Percentiles rank a stretch among this genome's conserved stretches.
Conservation (phyloP, 2,888 invertebrate species). For the Eugnorisma glareosa region DNA sequence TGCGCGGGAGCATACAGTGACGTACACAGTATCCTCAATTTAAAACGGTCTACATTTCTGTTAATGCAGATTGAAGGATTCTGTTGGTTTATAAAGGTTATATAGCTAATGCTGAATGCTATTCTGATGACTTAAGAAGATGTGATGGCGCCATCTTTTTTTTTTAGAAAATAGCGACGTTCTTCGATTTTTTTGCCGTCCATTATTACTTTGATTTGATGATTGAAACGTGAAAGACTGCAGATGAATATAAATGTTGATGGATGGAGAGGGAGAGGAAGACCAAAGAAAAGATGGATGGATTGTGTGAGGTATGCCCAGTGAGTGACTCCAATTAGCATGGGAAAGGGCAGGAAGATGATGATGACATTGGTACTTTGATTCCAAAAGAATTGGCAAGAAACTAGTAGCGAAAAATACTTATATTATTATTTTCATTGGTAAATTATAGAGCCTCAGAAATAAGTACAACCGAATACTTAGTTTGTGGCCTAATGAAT, state of each 20-base stretch:
- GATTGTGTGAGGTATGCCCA: no score
- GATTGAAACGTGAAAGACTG: no score
- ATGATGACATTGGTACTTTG: not conserved
- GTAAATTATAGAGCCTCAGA: not conserved
- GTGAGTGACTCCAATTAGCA: no score
- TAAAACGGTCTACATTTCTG: conserved; percentile 56
- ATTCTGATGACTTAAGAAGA: not conserved
- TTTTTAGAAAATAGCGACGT: not conserved
- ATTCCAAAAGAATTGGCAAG: not conserved
- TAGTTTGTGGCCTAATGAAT: not conserved
- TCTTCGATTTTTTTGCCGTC: not conserved
- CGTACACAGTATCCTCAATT: conserved; percentile 60
- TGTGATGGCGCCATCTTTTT: not conserved
- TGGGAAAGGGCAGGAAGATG: no score
- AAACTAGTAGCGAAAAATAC: not conserved
- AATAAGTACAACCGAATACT: not conserved
- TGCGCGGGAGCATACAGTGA: conserved; percentile 66
- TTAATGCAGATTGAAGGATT: conserved; percentile 50
- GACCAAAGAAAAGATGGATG: no score
- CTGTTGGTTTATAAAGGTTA: conserved; percentile 27
- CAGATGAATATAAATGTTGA: no score
- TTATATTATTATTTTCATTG: not conserved
- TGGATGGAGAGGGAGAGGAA: no score
- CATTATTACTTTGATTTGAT: no score
- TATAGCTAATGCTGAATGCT: not conserved